Conservation (phyloP, 2,113 vertebrate species). For the Sporophila hypoxantha region DNA sequence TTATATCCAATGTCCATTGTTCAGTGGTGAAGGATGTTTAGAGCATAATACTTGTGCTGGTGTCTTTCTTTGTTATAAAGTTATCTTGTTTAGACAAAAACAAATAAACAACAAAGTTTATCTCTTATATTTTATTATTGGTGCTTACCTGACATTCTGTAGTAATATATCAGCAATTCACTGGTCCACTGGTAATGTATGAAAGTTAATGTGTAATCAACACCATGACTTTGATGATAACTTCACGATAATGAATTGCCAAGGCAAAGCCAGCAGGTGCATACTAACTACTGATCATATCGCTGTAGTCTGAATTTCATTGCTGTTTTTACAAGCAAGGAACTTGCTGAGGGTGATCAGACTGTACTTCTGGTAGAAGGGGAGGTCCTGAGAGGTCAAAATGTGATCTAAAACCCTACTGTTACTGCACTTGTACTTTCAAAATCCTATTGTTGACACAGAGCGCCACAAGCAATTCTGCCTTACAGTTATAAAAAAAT, state of each 20-base stretch:
- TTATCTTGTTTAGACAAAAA: background rate
- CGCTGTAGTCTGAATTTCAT: background rate
- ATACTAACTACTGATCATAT: background rate
- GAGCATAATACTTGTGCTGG: background rate
- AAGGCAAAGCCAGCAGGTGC: background rate
- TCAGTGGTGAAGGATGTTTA: background rate
- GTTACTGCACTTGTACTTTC: background rate
- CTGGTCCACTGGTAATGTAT: background rate
- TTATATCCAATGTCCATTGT: background rate
- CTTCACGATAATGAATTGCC: background rate
- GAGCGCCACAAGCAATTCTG: background rate
- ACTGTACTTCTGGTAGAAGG: background rate
- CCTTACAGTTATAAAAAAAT: background rate
- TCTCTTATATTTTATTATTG: background rate
- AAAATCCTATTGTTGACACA: background rate
- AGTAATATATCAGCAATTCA: background rate
- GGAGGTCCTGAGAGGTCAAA: background rate
- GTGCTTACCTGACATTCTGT: background rate
- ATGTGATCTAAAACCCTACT: background rate
- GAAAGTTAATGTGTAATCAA: conserved; percentile 9
- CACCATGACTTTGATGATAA: background rate
- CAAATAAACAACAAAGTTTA: background rate
- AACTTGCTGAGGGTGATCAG: background rate
- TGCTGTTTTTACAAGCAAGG: background rate
- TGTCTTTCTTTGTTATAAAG: background rate